phyloP scores from a whole-genome alignment of 53 echinoderm and acorn worm species.

The Luidia sarsii region DNA sequence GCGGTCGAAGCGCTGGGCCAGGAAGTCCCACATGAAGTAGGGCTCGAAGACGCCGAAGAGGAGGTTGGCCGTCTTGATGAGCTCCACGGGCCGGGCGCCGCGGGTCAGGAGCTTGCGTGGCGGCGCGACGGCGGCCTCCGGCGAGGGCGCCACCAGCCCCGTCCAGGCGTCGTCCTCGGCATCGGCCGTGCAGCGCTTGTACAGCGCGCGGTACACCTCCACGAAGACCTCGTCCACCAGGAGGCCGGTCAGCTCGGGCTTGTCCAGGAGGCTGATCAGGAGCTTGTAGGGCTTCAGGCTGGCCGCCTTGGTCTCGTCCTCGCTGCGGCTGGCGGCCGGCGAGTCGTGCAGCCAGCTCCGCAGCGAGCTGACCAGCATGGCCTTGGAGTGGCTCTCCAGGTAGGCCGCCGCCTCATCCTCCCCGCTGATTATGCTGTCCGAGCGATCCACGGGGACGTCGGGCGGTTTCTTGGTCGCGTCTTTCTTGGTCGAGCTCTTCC shows the following conservation, averaged over 20 bases:
- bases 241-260: constrained; percentile 78
- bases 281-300: constrained; percentile 87
- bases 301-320: constrained; percentile 68
- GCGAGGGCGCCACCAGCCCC: constrained; percentile 3
- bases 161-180: not conserved
- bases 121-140: constrained; percentile 13
- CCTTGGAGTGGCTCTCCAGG: constrained; percentile 85
- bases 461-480: not conserved
- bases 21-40: constrained; percentile 98
- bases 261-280: constrained; percentile 92
- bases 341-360: constrained; percentile 75
- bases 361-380: constrained; percentile 72
- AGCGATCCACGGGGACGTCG: not conserved
- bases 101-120: constrained; percentile 62
- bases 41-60: constrained; percentile 94
- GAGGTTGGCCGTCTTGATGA: constrained; percentile 96
- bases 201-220: constrained; percentile 93
- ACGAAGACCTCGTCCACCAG: constrained; percentile 93
- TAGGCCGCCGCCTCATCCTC: constrained; percentile 78
- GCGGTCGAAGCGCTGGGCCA: constrained; percentile 83
- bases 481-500: not conserved
- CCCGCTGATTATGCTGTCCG: constrained; percentile 74
- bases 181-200: constrained; percentile 71
- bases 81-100: constrained; percentile 68
- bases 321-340: constrained; percentile 38